Percentiles rank a stretch among this genome's conserved stretches.
Conservation (phyloP, 2,797 vertebrate species). For the Melanotaenia trifasciata region DNA sequence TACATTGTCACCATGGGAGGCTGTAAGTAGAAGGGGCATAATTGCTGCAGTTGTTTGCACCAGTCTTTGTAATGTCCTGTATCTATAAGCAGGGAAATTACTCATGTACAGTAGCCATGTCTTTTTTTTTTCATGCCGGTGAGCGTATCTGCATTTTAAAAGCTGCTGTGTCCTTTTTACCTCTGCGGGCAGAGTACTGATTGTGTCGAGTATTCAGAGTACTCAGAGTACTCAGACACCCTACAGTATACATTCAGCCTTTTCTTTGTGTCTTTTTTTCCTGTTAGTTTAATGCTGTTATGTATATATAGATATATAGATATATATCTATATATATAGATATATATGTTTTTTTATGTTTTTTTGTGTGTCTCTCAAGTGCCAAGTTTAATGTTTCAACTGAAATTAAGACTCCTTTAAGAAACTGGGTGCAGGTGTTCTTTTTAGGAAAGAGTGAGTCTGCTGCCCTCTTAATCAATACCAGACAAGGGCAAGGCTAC, state of each 20-base stretch:
- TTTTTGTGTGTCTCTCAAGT: neutral
- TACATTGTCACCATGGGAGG: conserved; percentile 60
- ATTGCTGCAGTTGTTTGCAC: conserved; percentile 66
- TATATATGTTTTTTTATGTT: too few relatives aligned
- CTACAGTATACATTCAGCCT: conserved; percentile 33
- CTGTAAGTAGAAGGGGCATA: conserved; percentile 58
- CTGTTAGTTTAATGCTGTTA: neutral
- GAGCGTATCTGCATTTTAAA: conserved; percentile 43
- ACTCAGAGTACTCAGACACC: conserved; percentile 25
- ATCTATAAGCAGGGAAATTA: conserved; percentile 48
- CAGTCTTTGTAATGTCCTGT: conserved; percentile 31
- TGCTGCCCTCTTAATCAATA: conserved; percentile 63
- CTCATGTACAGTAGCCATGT: conserved; percentile 38
- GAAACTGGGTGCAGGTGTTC: neutral
- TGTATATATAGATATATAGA: neutral
- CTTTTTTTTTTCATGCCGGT: conserved; percentile 48
- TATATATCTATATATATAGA: too few relatives aligned
- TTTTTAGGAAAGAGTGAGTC: conserved; percentile 36
- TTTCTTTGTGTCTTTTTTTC: conserved; percentile 7
- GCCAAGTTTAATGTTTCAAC: conserved; percentile 20
- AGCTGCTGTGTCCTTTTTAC: conserved; percentile 36
- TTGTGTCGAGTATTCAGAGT: conserved; percentile 35
- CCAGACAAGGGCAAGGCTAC: conserved; percentile 67
- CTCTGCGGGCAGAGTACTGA: conserved; percentile 26
- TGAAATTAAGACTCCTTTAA: conserved; percentile 12